Evolutionary conservation across 2,113 vertebrate genomes (phyloP).

Genomic region (Nothocercus julius): DNA sequence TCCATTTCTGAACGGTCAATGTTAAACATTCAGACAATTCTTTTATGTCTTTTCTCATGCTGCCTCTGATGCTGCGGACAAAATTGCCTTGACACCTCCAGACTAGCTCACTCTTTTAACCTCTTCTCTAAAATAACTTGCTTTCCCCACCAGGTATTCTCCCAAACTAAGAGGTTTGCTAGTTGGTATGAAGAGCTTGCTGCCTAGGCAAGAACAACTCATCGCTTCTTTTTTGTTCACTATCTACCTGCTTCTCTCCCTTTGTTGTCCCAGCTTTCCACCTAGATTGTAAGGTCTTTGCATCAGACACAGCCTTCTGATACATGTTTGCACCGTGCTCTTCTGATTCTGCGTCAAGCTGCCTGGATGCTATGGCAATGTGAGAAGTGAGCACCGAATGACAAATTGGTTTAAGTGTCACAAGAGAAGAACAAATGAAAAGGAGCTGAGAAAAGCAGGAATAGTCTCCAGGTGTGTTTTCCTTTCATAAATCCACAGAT

Average conservation of each 20-base stretch:
- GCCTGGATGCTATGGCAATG: neutral
- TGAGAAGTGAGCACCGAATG: neutral
- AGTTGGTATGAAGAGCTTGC: neutral
- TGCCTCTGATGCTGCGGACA: neutral
- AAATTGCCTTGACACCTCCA: neutral
- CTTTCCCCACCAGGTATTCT: neutral
- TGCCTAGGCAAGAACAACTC: neutral
- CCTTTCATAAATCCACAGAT: neutral
- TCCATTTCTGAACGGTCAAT: neutral
- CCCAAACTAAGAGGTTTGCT: neutral
- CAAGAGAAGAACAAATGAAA: neutral
- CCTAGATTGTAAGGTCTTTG: neutral
- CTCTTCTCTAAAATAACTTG: accelerated
- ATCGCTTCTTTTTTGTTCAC: neutral
- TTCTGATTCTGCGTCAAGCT: neutral
- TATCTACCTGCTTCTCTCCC: neutral
- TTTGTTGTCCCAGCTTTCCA: conserved; percentile 27
- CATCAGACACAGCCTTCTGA: neutral
- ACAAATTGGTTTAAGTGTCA: conserved; percentile 3
- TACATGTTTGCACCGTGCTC: neutral
- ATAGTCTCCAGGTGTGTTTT: neutral
- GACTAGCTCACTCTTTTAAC: neutral
- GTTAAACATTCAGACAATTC: neutral
- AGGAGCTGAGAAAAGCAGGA: neutral
- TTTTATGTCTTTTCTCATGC: neutral